phyloP scores from a whole-genome alignment of 2,888 invertebrate genomes.

The Therioaphis trifolii region DNA sequence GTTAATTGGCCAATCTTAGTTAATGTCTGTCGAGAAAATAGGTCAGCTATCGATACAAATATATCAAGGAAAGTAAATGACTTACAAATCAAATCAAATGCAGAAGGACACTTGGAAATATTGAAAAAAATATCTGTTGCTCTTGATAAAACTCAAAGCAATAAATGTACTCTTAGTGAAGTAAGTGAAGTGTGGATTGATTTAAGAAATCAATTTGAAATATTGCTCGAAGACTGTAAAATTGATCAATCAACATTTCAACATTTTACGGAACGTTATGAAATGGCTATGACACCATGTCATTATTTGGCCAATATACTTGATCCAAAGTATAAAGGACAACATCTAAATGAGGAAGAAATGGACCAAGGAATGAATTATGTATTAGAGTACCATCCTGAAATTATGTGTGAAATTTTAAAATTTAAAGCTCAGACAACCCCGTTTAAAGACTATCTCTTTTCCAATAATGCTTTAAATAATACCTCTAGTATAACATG shows the following conservation, averaged over 20 bases:
- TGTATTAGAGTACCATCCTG: slow-evolving; percentile 10
- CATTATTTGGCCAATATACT: slow-evolving; percentile 14
- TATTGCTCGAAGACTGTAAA: background rate
- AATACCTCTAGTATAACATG: background rate
- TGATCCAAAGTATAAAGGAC: slow-evolving; percentile 9
- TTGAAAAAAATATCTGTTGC: slow-evolving; percentile 17
- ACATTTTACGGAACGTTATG: slow-evolving; percentile 4
- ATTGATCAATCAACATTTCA: slow-evolving; percentile 2
- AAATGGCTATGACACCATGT: background rate
- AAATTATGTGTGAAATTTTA: slow-evolving; percentile 9
- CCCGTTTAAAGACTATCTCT: slow-evolving; percentile 22
- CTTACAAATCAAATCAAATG: background rate
- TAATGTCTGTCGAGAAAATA: slow-evolving; percentile 25
- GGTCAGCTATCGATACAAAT: background rate
- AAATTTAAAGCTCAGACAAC: slow-evolving; percentile 12
- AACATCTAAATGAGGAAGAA: background rate
- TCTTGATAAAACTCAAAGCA: slow-evolving; percentile 22
- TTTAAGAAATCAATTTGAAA: slow-evolving; percentile 12
- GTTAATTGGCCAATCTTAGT: slow-evolving; percentile 1
- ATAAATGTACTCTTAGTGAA: slow-evolving; percentile 10
- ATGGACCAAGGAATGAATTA: slow-evolving; percentile 11
- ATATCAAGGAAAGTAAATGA: slow-evolving; percentile 15
- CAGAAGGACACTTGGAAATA: slow-evolving; percentile 14
- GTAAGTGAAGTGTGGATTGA: slow-evolving; percentile 19
- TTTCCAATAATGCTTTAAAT: slow-evolving; percentile 6